Evolutionary conservation across 1,140 invertebrate genomes (phyloP).

Genomic region (Colletes latitarsis): DNA sequence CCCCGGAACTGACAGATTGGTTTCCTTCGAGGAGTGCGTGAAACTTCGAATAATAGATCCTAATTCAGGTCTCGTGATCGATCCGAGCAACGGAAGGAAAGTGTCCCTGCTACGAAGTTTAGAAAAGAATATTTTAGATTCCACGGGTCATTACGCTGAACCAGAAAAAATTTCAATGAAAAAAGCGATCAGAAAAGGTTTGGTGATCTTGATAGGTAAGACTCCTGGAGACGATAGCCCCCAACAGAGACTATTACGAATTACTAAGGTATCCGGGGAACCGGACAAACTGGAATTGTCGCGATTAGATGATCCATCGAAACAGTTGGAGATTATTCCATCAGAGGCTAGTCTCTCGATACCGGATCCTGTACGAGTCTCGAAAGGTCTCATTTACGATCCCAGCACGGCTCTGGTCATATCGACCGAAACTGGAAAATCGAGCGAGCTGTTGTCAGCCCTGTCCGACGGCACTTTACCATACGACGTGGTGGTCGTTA

Average conservation of each 20-base stretch:
- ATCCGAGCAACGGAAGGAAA: conserved; percentile 86
- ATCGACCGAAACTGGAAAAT: conserved; percentile 86
- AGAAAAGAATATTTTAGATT: conserved; percentile 89
- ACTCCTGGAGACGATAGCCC: conserved; percentile 76
- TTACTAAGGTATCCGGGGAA: conserved; percentile 84
- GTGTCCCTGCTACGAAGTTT: conserved; percentile 88
- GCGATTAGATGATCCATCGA: conserved; percentile 76
- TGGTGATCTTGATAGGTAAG: conserved; percentile 84
- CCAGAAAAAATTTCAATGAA: conserved; percentile 86
- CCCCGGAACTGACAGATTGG: conserved; percentile 91
- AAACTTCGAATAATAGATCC: conserved; percentile 92
- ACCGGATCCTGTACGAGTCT: conserved; percentile 86
- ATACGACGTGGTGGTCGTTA: conserved; percentile 86
- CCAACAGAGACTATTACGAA: conserved; percentile 83
- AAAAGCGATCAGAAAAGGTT: conserved; percentile 88
- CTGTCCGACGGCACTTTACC: conserved; percentile 86
- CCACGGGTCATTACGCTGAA: conserved; percentile 87
- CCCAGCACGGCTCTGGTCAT: conserved; percentile 87
- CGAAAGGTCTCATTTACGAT: conserved; percentile 88
- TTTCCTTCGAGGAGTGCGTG: conserved; percentile 94
- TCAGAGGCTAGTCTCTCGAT: conserved; percentile 80
- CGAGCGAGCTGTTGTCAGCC: conserved; percentile 86
- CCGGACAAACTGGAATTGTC: conserved; percentile 86
- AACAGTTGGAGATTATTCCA: conserved; percentile 77
- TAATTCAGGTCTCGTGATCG: conserved; percentile 89